Evolutionary conservation across 2,113 vertebrate genomes (phyloP).

Genomic region (Pomatorhinus ruficollis): DNA sequence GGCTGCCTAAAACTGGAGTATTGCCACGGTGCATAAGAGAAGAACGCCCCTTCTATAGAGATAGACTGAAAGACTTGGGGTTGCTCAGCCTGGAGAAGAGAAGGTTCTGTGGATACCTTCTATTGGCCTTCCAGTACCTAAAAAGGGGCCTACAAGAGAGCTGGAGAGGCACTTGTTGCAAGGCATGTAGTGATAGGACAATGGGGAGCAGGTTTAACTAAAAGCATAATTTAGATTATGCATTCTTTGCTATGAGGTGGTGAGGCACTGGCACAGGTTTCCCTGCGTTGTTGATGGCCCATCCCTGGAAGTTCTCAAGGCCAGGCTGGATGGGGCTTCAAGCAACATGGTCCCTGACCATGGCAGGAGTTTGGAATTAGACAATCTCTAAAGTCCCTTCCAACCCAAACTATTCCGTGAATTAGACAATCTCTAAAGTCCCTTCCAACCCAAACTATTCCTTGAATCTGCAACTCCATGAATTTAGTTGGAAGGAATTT

Average conservation of each 20-base stretch:
- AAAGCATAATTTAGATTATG: not conserved
- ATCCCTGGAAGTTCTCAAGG: not conserved
- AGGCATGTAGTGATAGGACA: too few relatives aligned
- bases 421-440: not conserved
- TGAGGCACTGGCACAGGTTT: not conserved
- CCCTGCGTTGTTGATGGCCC: not conserved
- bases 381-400: not conserved
- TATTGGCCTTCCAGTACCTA: not conserved
- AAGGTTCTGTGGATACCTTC: rapidly evolving
- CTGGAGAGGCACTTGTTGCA: not conserved
- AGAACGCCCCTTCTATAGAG: not conserved
- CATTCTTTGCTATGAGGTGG: not conserved
- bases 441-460: not conserved
- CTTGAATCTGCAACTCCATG: rapidly evolving
- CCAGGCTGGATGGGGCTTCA: not conserved
- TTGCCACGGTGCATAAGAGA: rapidly evolving
- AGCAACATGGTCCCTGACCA: not conserved
- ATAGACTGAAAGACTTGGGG: not conserved
- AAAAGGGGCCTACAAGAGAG: not conserved
- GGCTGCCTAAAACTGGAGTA: not conserved
- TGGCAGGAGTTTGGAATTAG: not conserved
- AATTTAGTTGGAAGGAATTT: not conserved
- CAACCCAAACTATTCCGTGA: not conserved
- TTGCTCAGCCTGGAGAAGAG: not conserved
- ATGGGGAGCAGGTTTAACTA: not conserved